Percentiles rank a stretch among this genome's conserved stretches.
Conservation (phyloP, 2,113 vertebrate species). For the Ciconia boyciana region DNA sequence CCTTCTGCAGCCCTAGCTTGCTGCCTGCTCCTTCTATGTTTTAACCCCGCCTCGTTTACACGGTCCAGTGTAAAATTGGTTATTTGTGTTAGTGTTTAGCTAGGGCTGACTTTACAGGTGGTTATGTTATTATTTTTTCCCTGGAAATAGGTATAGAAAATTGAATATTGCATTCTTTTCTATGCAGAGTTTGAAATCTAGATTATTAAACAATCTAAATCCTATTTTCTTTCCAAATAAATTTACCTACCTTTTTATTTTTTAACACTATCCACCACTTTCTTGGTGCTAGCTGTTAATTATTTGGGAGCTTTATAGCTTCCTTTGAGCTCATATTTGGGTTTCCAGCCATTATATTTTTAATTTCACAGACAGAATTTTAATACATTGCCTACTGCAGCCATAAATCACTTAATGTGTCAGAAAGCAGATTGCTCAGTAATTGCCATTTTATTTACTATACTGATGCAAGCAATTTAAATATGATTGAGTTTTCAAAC, state of each 20-base stretch:
- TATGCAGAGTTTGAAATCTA: neutral
- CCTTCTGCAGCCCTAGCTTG: neutral
- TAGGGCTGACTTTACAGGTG: neutral
- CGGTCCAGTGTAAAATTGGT: neutral
- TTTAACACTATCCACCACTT: neutral
- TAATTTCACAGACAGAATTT: neutral
- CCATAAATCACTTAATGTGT: neutral
- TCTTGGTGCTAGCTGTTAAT: neutral
- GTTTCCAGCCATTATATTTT: neutral
- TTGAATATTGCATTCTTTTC: neutral
- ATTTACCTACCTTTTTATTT: neutral
- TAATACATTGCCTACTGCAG: neutral
- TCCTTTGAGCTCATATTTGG: neutral
- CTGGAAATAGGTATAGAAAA: neutral
- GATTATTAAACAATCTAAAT: neutral
- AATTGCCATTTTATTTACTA: conserved; percentile 51
- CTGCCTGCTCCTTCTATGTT: neutral
- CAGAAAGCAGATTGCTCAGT: neutral
- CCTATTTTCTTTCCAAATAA: neutral
- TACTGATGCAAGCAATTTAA: neutral
- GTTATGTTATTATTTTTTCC: neutral
- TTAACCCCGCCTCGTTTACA: neutral
- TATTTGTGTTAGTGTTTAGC: fast-evolving
- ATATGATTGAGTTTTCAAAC: neutral
- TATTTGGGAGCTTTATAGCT: neutral